These are phyloP conservation scores for Pontoporia blainvillei DNA, from an alignment of 2,113 vertebrate species.

Conservation along the genomic window DNA sequence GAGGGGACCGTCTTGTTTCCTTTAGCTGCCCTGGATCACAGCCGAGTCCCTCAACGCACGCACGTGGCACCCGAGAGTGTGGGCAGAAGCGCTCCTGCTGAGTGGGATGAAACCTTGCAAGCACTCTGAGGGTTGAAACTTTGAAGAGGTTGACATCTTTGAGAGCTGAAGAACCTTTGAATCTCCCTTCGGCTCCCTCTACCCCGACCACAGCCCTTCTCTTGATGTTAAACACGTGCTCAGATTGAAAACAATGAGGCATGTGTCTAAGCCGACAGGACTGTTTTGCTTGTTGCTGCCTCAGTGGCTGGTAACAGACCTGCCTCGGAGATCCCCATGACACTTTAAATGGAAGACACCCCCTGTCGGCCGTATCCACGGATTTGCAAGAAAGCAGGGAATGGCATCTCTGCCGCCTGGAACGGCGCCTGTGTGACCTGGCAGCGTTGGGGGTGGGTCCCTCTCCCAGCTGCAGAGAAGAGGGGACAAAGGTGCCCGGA, in stretches of 20 bases:
- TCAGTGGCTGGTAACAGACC: conserved; percentile 48
- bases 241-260: conserved; percentile 58
- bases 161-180: conserved; percentile 61
- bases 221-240: conserved; percentile 73
- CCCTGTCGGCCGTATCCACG: rapidly evolving
- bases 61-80: conserved; percentile 24
- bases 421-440: background rate
- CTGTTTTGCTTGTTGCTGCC: conserved; percentile 33
- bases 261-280: conserved; percentile 34
- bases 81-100: conserved; percentile 51
- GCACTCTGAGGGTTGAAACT: conserved; percentile 43
- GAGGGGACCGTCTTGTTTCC: background rate
- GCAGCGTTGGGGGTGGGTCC: too few species aligned
- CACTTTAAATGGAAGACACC: background rate
- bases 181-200: conserved; percentile 50
- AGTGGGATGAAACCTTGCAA: conserved; percentile 41
- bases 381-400: rapidly evolving
- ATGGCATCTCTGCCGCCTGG: background rate
- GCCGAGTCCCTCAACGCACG: background rate
- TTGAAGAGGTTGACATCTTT: conserved; percentile 68
- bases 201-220: conserved; percentile 56
- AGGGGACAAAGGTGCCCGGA: background rate
- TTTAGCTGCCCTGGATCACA: background rate
- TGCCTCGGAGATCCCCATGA: background rate
- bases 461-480: background rate